Conservation (phyloP, 1,140 invertebrate species). For the Drosophila virilis region DNA sequence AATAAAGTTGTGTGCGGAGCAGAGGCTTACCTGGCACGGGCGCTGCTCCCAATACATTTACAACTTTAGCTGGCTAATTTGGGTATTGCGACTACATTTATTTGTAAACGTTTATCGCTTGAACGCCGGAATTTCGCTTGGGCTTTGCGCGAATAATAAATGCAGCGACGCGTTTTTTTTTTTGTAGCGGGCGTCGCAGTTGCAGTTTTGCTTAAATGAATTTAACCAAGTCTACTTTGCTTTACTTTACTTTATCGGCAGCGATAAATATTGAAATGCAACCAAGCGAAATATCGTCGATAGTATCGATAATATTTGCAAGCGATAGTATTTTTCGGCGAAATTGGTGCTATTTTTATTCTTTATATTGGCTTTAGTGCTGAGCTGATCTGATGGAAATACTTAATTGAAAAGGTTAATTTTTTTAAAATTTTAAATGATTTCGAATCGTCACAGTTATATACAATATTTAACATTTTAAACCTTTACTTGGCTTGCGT, state of each 20-base stretch:
- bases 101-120: no score
- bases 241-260: slow-evolving; percentile 17
- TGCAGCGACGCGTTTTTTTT: slow-evolving; percentile 18
- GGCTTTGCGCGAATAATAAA: slow-evolving; percentile 9
- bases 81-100: slow-evolving; percentile 20
- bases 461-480: background rate
- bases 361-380: background rate
- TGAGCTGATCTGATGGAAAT: no score
- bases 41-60: slow-evolving; percentile 32
- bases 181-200: slow-evolving; percentile 1
- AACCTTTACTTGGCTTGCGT: background rate
- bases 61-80: slow-evolving; percentile 31
- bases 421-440: no score
- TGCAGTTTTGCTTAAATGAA: slow-evolving; percentile 44
- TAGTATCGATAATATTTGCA: no score
- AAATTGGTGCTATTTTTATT: background rate
- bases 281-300: slow-evolving; percentile 1
- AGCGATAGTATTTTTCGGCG: background rate
- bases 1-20: background rate
- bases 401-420: no score
- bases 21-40: slow-evolving; percentile 33
- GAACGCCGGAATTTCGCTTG: no score
- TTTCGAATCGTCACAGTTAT: no score
- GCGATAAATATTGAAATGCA: slow-evolving; percentile 30
- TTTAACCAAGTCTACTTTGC: slow-evolving; percentile 33